These are phyloP conservation scores for Eutolmus rufibarbis DNA, from an alignment of 2,888 invertebrate species.

Conservation along the genomic window DNA sequence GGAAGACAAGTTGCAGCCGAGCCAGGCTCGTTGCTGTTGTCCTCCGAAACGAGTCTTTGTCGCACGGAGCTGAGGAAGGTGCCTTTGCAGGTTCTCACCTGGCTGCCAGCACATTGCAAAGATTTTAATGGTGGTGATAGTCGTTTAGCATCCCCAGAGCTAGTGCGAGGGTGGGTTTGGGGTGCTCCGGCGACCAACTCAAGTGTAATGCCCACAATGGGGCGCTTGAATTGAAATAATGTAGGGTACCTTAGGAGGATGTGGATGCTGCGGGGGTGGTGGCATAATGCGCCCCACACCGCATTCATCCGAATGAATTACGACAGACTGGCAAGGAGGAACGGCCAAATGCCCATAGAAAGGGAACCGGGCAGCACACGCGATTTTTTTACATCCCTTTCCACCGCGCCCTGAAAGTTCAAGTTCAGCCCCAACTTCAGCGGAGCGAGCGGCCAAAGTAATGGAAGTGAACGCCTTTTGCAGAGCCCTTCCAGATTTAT, in stretches of 20 bases:
- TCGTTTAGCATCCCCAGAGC: background rate
- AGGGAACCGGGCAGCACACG: background rate
- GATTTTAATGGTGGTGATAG: constrained; percentile 30
- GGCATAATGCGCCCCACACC: background rate
- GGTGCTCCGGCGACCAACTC: background rate
- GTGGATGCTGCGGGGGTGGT: background rate
- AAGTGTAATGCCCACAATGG: background rate
- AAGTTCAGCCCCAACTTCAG: background rate
- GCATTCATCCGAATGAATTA: background rate
- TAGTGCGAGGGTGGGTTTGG: background rate
- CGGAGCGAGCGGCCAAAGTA: background rate
- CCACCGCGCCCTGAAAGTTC: background rate
- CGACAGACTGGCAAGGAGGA: background rate
- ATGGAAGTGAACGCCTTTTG: constrained; percentile 15
- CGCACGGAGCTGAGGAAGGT: background rate
- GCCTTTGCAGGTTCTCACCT: background rate
- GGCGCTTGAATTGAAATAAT: constrained; percentile 2
- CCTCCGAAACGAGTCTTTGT: background rate
- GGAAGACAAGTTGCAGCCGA: background rate
- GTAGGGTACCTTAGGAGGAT: background rate
- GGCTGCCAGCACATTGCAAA: background rate
- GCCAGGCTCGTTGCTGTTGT: background rate
- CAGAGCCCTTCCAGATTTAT: constrained; percentile 31
- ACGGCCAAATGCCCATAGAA: background rate
- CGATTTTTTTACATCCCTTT: background rate